Evolutionary conservation across 2,113 vertebrate genomes (phyloP), one percentile per base, ranked within the genome.

Genomic region (Oreotrochilus melanogaster): DNA sequence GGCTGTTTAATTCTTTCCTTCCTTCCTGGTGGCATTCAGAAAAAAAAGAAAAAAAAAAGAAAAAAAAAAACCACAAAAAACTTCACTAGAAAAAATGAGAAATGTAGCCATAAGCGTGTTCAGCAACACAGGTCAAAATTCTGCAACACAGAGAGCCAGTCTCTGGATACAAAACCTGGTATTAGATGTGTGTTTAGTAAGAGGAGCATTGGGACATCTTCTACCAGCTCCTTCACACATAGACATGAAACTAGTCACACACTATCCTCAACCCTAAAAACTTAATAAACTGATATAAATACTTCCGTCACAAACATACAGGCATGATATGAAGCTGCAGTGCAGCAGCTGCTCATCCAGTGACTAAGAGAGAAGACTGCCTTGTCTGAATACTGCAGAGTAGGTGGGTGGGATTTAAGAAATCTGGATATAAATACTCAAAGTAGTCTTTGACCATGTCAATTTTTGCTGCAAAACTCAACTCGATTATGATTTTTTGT

Each of bases 11-110:
- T 64, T 65, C 31, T 28, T 86, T 78, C 62, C 51, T 69, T 74
- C n/a, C 66, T 80, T 92, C 45, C 61, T 61, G 74, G 58, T 94
- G 62, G 58, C 39, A 54, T 61, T 60, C 30, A 73, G 19, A 72
- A 82, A 43, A 87, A 92, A 71, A 2, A 14, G n/a, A n/a, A n/a
- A n/a, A n/a, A n/a, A n/a, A n/a, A n/a, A n/a, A n/a, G n/a, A n/a
- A n/a, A n/a, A n/a, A n/a, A n/a, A n/a, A n/a, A n/a, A n/a, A n/a
- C n/a, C n/a, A n/a, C n/a, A 67, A 37, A 39, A 17, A 11, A 72
- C 45, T 57, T 84, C 73, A n/a, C n/a, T n/a, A n/a, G n/a, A n/a
- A n/a, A n/a, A n/a, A n/a, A n/a, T n/a, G n/a, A n/a, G n/a, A n/a
- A n/a, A n/a, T n/a, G n/a, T n/a, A n/a, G n/a, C n/a, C n/a, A n/a